Percentiles rank a stretch among this genome's conserved stretches.
Conservation (phyloP, 2,888 invertebrate species). For the Agrochola lota region DNA sequence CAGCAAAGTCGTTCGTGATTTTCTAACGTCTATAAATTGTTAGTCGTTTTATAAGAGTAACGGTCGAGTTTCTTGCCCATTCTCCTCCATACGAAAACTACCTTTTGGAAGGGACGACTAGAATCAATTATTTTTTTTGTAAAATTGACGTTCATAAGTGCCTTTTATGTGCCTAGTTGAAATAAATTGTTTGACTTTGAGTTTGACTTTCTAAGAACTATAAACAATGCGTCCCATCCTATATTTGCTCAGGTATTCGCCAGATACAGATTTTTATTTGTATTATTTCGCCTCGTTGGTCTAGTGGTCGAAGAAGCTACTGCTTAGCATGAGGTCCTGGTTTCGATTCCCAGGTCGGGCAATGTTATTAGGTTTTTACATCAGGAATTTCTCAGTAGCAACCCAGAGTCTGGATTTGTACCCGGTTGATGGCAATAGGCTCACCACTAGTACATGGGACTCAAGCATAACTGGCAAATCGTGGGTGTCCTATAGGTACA, state of each 20-base stretch:
- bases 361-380: not conserved
- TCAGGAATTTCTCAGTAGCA: not conserved
- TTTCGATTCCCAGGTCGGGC: not conserved
- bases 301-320: not conserved
- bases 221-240: not conserved
- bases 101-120: no score
- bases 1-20: not conserved
- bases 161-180: no score
- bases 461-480: not conserved
- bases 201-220: not conserved
- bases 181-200: no score
- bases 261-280: not conserved
- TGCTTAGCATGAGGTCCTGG: no score
- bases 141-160: no score
- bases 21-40: no score
- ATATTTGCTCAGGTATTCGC: not conserved
- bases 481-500: not conserved
- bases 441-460: not conserved
- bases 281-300: not conserved
- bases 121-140: no score
- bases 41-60: no score
- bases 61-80: no score
- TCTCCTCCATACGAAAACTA: no score
- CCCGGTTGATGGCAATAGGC: not conserved
- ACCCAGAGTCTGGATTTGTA: no score